These are phyloP conservation scores for Zeuzera pyrina DNA, from an alignment of 2,888 invertebrate genomes.

Conservation along the genomic window DNA sequence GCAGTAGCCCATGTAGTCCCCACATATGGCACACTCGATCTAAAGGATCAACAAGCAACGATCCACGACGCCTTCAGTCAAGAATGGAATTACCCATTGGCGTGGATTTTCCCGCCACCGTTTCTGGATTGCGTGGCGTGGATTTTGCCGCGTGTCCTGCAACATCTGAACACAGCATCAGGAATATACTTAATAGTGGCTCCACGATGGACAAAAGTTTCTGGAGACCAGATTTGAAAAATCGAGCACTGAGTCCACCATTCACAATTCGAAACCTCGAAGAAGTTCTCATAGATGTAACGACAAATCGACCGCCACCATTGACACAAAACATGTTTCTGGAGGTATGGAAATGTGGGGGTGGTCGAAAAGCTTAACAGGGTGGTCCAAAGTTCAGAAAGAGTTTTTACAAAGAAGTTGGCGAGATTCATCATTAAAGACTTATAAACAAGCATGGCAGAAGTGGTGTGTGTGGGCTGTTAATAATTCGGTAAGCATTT, in stretches of 20 bases:
- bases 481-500: neutral
- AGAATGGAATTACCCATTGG: constrained; percentile 6
- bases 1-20: constrained; percentile 5
- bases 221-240: constrained; percentile 20
- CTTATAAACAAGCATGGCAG: neutral
- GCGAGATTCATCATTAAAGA: neutral
- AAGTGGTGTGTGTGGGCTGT: neutral
- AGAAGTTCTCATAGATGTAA: too few species aligned
- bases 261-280: constrained; percentile 4
- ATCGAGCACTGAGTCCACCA: too few species aligned
- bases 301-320: constrained; percentile 4
- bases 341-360: neutral
- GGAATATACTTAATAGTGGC: too few species aligned
- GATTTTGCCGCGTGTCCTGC: constrained; percentile 10
- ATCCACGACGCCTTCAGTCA: constrained; percentile 7
- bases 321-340: neutral
- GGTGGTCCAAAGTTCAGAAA: neutral
- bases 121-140: too few species aligned
- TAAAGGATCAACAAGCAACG: neutral
- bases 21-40: constrained; percentile 2
- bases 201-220: constrained; percentile 19
- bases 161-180: constrained; percentile 13
- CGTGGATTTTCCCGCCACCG: constrained; percentile 10
- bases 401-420: neutral
- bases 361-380: too few species aligned